Base-by-base conservation (phyloP, 1,140 invertebrate species). In the Pseudomyrmex sp. region DNA sequence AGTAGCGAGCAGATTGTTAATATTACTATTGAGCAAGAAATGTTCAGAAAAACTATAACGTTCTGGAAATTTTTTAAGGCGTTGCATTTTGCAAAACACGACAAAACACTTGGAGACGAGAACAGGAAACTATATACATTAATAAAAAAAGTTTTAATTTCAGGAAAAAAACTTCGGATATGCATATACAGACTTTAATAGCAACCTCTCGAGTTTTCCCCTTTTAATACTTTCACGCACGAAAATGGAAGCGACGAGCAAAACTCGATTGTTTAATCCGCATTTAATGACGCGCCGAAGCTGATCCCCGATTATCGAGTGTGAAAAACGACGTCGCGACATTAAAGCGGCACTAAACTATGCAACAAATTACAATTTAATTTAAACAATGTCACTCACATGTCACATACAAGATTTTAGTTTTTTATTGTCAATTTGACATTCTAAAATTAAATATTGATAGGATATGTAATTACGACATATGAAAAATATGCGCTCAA, bases 241-340 rank as follows among this genome's bases (percentile, higher is more conserved):
- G 61, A 35, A 65, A 75, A 52, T 52, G 35, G 26, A 79, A 13
- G 20, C 9, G 26, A 10, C 54, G 66, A 26, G 35, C 54, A 59
- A 80, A 80, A 75, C 9, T 83, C 74, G 50, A 77, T 63, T 69
- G 77, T 82, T 82, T 85, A 85, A 83, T 85, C 84, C 84, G 58
- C 70, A 85, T 85, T 85, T 85, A 85, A 85, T 83, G 84, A 68
- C 56, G 58, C 77, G 77, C 5, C 70, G 61, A 20, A 62, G 69
- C 23, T 74, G 15, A 80, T 48, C 44, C 66, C 76, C 46, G 54
- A 77, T 68, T 77, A 18, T n/a, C 44, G 65, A 58, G 20, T 18
- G 18, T 23, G 54, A 80, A 50, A 80, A 80, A 80, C n/a, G 48
- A 77, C 44, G 20, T 59, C 52, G 62, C 35, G 46, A 65, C 48